Conservation (phyloP, 2,888 invertebrate genomes). For the Clanis bilineata region DNA sequence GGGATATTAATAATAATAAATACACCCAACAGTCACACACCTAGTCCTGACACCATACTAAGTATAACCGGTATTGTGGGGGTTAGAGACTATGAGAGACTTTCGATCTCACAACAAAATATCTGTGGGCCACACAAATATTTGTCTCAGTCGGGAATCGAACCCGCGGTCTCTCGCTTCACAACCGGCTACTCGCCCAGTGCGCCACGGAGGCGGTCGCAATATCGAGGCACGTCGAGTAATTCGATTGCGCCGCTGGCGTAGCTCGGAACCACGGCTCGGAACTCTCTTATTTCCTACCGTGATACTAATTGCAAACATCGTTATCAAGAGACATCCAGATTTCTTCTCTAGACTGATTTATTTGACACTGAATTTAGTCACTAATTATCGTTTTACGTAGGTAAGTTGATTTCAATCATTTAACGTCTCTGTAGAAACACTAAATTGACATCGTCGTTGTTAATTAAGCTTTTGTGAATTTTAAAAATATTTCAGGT, state of each 20-base stretch:
- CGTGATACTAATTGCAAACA: slow-evolving; percentile 10
- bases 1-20: too few species aligned
- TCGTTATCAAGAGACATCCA: slow-evolving; percentile 1
- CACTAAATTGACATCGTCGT: background rate
- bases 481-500: background rate
- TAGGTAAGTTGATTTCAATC: background rate
- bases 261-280: background rate
- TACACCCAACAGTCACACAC: too few species aligned
- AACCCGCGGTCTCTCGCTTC: too few species aligned
- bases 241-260: slow-evolving; percentile 5
- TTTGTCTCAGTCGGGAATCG: too few species aligned
- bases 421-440: background rate
- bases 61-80: too few species aligned
- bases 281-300: slow-evolving; percentile 5
- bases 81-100: too few species aligned
- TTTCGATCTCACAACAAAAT: too few species aligned
- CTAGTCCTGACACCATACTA: too few species aligned
- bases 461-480: background rate
- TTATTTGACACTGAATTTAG: background rate
- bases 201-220: too few species aligned
- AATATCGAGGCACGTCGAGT: background rate
- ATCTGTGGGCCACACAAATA: too few species aligned
- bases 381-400: background rate
- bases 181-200: too few species aligned
- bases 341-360: background rate